A percentile compares a stretch with the other conserved stretches of the same genome.
These are phyloP conservation scores for Amniataba percoides DNA, from an alignment of 2,797 vertebrate species.

Conservation along the genomic window DNA sequence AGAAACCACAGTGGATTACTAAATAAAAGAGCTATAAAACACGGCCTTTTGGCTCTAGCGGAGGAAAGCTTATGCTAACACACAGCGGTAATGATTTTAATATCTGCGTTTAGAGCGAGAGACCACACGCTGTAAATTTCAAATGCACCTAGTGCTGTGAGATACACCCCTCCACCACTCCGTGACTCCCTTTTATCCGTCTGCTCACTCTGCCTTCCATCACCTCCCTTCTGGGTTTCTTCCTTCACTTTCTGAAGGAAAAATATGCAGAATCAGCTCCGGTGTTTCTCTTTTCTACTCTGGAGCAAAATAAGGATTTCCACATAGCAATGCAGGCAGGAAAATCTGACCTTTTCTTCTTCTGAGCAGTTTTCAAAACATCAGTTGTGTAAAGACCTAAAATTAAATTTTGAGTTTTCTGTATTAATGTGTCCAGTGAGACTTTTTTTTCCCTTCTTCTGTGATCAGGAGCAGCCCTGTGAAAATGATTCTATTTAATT, in stretches of 20 bases:
- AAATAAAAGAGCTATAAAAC: slow-evolving; percentile 78
- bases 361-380: slow-evolving; percentile 22
- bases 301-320: slow-evolving; percentile 25
- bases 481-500: slow-evolving; percentile 31
- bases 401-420: slow-evolving; percentile 12
- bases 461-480: slow-evolving; percentile 44
- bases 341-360: slow-evolving; percentile 23
- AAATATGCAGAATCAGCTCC: slow-evolving; percentile 54
- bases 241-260: slow-evolving; percentile 4
- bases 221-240: slow-evolving; percentile 35
- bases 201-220: slow-evolving; percentile 29
- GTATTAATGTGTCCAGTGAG: not conserved
- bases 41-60: slow-evolving; percentile 58
- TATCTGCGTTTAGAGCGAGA: slow-evolving; percentile 67
- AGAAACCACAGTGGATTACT: slow-evolving; percentile 65
- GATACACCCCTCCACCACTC: slow-evolving; percentile 18
- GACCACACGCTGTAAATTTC: slow-evolving; percentile 71
- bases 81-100: slow-evolving; percentile 76
- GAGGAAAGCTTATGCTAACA: slow-evolving; percentile 70
- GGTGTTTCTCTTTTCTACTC: slow-evolving; percentile 16
- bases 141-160: slow-evolving; percentile 27
- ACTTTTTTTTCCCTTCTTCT: not conserved
- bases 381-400: slow-evolving; percentile 8
- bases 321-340: not conserved
- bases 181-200: slow-evolving; percentile 12